Evolutionary conservation across 2,113 vertebrate species (phyloP), one percentile per base, ranked within the genome.

Genomic region (Cebidichthys violaceus): DNA sequence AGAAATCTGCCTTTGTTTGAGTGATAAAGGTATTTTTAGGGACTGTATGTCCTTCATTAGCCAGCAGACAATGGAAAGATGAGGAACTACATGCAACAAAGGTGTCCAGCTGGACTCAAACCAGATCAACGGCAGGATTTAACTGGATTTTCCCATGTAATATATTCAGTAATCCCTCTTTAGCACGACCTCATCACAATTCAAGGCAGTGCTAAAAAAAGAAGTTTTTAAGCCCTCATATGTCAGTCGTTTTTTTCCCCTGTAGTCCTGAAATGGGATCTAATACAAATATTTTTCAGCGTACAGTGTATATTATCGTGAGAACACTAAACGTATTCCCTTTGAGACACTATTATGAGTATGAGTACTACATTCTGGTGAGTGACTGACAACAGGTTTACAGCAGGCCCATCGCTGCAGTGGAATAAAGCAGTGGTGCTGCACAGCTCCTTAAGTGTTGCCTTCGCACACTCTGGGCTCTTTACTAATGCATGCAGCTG

Each of bases 401-500:
- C 54, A 41, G 68, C 70, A 55, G 55, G 22, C 14, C 57, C 35
- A 50, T 55, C 52, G 18, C 72, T 71, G 76, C 69, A 62, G 67
- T 67, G 59, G 57, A 69, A 68, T 45, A 64, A 77, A 69, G 77
- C 59, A 22, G 66, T 47, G 35, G 60, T 31, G 41, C 33, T 18
- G 52, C 59, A 45, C 62, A 18, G 62, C 74, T 81, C 72, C 70
- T 66, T 41, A 27, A 74, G 55, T 9, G n/a, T 52, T 86, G 59
- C 67, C 74, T 82, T 35, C 24, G 64, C 57, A 59, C 39, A 77
- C 81, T 74, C 79, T 2, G 64, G 7, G 35, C 69, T 86, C 65
- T 87, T 87, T 84, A 90, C 72, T 84, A 87, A 90, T 87, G 82
- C 77, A 92, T 75, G 82, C 70, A 79, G 82, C 87, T 85, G 72